Percentiles rank a stretch among this genome's conserved stretches.
phyloP scores from a whole-genome alignment of 2,113 vertebrate genomes.

The Platichthys stellatus region DNA sequence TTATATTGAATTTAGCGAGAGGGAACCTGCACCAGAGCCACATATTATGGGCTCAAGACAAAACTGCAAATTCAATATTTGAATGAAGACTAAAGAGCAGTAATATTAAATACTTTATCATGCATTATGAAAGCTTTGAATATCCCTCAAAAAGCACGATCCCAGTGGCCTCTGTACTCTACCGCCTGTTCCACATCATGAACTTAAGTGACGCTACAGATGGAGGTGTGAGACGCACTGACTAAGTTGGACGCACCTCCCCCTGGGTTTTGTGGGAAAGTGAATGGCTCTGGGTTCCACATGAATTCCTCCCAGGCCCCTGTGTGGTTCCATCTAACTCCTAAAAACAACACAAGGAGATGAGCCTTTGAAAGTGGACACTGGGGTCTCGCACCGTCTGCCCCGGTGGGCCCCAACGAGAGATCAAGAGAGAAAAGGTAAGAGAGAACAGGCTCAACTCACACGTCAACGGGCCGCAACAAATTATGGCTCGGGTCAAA shows the following conservation, averaged over 20 bases:
- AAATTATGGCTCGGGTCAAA: slow-evolving; percentile 69
- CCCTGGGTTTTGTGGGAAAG: slow-evolving; percentile 42
- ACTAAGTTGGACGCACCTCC: slow-evolving; percentile 19
- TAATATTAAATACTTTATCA: not conserved
- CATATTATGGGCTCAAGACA: too few relatives aligned
- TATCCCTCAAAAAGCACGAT: not conserved
- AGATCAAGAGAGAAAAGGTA: slow-evolving; percentile 40
- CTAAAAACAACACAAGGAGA: slow-evolving; percentile 61
- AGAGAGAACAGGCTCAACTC: slow-evolving; percentile 33
- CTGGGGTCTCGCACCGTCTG: slow-evolving; percentile 37
- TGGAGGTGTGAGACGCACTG: not conserved
- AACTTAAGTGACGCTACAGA: not conserved
- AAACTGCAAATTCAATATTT: too few relatives aligned
- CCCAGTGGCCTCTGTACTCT: not conserved
- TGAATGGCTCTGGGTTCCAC: slow-evolving; percentile 41
- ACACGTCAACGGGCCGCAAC: slow-evolving; percentile 59
- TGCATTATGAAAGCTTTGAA: not conserved
- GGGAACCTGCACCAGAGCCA: too few relatives aligned
- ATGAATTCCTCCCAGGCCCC: slow-evolving; percentile 40
- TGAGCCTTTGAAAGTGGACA: slow-evolving; percentile 77
- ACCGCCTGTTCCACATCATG: not conserved
- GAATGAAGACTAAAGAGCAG: too few relatives aligned
- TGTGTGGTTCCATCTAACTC: slow-evolving; percentile 23
- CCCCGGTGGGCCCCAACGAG: slow-evolving; percentile 31
- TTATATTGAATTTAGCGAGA: too few relatives aligned